These are phyloP conservation scores for Synaphobranchus kaupii DNA, from an alignment of 2,797 vertebrate genomes.

Conservation along the genomic window DNA sequence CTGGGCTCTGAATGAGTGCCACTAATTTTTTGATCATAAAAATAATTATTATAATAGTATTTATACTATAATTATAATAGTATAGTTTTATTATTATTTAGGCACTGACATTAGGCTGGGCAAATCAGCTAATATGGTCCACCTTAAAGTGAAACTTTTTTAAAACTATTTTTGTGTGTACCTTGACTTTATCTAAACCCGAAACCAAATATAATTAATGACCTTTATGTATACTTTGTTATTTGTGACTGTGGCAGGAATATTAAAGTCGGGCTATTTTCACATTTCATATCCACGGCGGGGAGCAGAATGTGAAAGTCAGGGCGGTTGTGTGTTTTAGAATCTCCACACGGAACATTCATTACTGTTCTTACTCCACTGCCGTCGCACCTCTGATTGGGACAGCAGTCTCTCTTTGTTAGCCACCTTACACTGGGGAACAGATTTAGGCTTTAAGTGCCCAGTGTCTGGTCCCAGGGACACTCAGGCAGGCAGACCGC, in stretches of 20 bases:
- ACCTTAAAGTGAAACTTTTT: neutral
- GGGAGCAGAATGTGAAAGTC: constrained; percentile 39
- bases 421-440: constrained; percentile 80
- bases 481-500: constrained; percentile 78
- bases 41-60: too few species aligned
- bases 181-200: neutral
- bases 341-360: constrained; percentile 49
- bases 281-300: constrained; percentile 43
- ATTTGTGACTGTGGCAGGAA: neutral
- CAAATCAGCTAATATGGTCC: neutral
- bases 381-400: constrained; percentile 56
- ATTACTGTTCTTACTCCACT: constrained; percentile 69
- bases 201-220: neutral
- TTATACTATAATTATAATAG: too few species aligned
- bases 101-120: neutral
- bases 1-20: neutral
- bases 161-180: neutral
- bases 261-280: neutral
- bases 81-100: neutral
- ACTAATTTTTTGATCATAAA: too few species aligned
- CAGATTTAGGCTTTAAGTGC: constrained; percentile 86
- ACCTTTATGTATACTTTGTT: neutral
- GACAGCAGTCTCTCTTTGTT: constrained; percentile 80
- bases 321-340: constrained; percentile 38
- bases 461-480: constrained; percentile 61